Base-by-base conservation (phyloP, 2,797 vertebrate species). In the Salarias fasciatus region DNA sequence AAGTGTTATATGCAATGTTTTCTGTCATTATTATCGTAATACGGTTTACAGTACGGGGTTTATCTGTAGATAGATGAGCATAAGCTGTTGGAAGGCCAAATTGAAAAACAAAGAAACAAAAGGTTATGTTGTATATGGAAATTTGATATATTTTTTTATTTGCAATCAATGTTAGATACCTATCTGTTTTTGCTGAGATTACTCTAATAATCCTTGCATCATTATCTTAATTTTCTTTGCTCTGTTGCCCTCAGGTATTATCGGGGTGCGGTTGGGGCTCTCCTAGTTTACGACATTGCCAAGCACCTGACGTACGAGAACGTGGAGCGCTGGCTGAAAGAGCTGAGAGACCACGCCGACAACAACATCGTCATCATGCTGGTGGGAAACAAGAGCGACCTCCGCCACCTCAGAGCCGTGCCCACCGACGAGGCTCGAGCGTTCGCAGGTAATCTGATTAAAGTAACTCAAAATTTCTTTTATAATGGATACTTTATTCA, bases 361-460 rank as follows among this genome's bases (percentile, higher is more conserved):
- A 97, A 95, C 90, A 98, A 98, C 79, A 97, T 98, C 0, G 95
- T 98, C 77, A 98, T 98, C 89, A 98, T 98, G 97, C 87, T 97
- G 79, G 97, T 98, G 78, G 97, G 96, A 24, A 98, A 98, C 91
- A 98, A 98, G 86, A 98, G 96, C 0, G 96, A 98, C 83, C 90
- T 98, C 43, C 95, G 97, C 46, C 97, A 98, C 36, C 36, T 38
- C 9, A 2, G 36, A 9, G 36, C 36, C 0, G 97, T 98, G 82
- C 97, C 97, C 80, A 98, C 96, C 0, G 96, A 98, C 0, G 96
- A 98, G 88, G 95, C 96, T 35, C 89, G 95, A 0, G 97, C 96
- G 18, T 98, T 97, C 0, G 90, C 97, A 91, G 97, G 97, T 97
- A 53, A 63, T 61, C 33, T 35, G 33, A 9, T 9, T 35, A 5